These are phyloP conservation scores for Dendropsophus ebraccatus DNA, from an alignment of 2,113 vertebrate genomes.

Conservation along the genomic window DNA sequence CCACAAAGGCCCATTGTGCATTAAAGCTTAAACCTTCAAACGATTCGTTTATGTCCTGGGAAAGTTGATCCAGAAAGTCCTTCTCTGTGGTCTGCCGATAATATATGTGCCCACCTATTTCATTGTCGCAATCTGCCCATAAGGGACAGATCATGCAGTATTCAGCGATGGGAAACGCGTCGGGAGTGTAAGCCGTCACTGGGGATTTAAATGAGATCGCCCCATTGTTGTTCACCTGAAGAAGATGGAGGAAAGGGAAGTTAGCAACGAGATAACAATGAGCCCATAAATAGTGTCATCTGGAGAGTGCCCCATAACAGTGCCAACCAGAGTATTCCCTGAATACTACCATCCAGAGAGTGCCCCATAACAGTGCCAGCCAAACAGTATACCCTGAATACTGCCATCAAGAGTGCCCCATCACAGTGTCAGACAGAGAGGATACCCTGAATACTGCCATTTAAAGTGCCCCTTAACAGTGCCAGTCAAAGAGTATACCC, in stretches of 20 bases:
- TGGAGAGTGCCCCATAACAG: background rate
- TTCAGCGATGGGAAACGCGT: conserved; percentile 55
- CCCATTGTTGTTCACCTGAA: conserved; percentile 71
- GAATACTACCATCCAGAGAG: too few species aligned
- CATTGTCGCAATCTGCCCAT: conserved; percentile 70
- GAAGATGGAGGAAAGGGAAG: background rate
- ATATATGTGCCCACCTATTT: conserved; percentile 49
- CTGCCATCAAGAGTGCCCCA: too few species aligned
- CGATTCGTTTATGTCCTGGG: conserved; percentile 63
- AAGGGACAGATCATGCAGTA: conserved; percentile 64
- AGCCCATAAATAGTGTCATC: background rate
- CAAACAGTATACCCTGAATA: background rate
- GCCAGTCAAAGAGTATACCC: too few species aligned
- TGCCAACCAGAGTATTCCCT: background rate
- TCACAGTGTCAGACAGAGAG: too few species aligned
- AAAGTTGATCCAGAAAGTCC: conserved; percentile 61
- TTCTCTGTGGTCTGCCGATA: conserved; percentile 61
- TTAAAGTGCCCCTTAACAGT: too few species aligned
- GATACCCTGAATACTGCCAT: too few species aligned
- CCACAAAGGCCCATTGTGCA: conserved; percentile 68
- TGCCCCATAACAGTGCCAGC: too few species aligned
- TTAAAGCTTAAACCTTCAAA: conserved; percentile 61
- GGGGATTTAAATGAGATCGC: conserved; percentile 61
- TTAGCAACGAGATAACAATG: background rate
- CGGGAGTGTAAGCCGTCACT: rapidly evolving